Conservation (phyloP, 2,888 invertebrate species). For the Cheilosia soror region DNA sequence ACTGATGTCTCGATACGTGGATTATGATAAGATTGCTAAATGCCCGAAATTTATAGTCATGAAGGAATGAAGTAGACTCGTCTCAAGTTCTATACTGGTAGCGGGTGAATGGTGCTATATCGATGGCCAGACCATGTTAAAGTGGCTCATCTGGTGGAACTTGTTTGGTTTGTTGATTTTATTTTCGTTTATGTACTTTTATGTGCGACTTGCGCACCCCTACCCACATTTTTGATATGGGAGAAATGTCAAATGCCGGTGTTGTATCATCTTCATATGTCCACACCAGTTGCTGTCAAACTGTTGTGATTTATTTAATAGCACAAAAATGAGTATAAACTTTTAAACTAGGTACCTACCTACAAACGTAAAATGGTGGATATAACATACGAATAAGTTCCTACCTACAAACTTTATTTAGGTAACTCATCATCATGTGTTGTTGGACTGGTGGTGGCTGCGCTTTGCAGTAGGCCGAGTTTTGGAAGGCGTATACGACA, state of each 20-base stretch:
- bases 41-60: neutral
- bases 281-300: too few species aligned
- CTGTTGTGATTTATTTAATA: too few species aligned
- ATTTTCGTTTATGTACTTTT: neutral
- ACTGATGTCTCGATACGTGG: neutral
- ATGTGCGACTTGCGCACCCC: neutral
- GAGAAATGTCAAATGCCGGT: constrained; percentile 12
- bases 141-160: neutral
- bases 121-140: neutral
- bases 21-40: neutral
- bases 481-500: too few species aligned
- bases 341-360: too few species aligned
- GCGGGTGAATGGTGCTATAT: neutral
- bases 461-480: too few species aligned
- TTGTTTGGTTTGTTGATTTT: constrained; percentile 16
- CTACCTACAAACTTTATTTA: too few species aligned
- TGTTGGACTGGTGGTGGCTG: too few species aligned
- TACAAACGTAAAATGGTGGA: too few species aligned
- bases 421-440: too few species aligned
- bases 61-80: neutral
- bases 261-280: too few species aligned
- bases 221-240: neutral
- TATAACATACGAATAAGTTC: too few species aligned
- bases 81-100: neutral
- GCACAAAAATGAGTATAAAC: too few species aligned